Conservation (phyloP, 2,797 vertebrate genomes). For the Acomys russatus region DNA sequence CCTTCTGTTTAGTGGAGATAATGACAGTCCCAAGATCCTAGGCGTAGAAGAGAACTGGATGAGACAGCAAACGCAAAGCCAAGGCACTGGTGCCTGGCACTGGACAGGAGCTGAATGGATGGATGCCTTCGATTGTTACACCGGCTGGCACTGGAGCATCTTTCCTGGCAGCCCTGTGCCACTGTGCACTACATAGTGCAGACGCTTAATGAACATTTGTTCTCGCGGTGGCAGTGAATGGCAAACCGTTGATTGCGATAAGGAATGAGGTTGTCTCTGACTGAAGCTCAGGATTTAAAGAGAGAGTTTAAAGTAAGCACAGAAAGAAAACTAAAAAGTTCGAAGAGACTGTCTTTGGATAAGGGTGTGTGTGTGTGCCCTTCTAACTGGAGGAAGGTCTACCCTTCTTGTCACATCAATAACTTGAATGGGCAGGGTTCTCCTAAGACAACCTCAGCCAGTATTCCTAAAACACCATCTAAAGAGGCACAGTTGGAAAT, state of each 20-base stretch:
- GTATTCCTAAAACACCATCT: background rate
- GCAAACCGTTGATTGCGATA: constrained; percentile 77
- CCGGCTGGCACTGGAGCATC: background rate
- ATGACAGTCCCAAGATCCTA: background rate
- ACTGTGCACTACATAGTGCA: constrained; percentile 70
- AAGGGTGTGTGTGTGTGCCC: background rate
- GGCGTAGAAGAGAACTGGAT: background rate
- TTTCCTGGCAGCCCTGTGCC: constrained; percentile 36
- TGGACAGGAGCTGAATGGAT: background rate
- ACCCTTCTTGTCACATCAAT: background rate
- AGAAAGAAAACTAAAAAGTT: background rate
- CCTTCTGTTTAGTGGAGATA: background rate
- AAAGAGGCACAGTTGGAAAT: background rate
- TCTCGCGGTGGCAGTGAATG: constrained; percentile 72
- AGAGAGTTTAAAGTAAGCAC: background rate
- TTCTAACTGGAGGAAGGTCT: background rate
- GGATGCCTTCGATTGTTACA: background rate
- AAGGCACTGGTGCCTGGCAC: background rate
- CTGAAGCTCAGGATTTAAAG: constrained; percentile 78
- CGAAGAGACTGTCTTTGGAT: background rate
- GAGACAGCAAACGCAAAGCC: background rate
- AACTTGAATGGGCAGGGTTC: background rate
- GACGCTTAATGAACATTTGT: constrained; percentile 77
- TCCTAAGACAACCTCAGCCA: background rate
- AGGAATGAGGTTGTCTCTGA: constrained; percentile 79